Conservation (phyloP, 1,140 invertebrate species). For the Mactra quadrangularis region DNA sequence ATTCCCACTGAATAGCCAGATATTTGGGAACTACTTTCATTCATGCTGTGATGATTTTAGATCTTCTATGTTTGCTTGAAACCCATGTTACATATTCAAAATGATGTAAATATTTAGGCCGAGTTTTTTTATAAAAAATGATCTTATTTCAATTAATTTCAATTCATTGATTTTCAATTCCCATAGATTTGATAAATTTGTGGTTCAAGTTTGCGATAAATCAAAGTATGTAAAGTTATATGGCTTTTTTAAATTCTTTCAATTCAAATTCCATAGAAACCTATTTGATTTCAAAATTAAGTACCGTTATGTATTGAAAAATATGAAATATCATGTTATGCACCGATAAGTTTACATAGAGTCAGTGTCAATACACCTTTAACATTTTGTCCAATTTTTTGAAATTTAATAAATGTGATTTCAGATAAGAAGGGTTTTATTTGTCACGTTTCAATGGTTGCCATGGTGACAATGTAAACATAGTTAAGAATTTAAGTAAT, state of each 20-base stretch:
- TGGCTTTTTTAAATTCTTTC: constrained; percentile 15
- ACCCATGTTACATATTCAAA: no score
- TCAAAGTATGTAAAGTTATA: neutral
- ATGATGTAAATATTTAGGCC: no score
- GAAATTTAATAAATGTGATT: constrained; percentile 30
- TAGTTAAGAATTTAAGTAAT: constrained; percentile 39
- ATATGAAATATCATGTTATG: no score
- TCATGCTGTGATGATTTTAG: no score
- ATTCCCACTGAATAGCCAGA: no score
- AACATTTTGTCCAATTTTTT: constrained; percentile 9
- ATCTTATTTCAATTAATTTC: no score
- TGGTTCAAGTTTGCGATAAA: constrained; percentile 7
- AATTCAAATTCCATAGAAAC: constrained; percentile 14
- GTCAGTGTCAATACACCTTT: neutral
- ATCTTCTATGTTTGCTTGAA: no score
- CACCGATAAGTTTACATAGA: no score
- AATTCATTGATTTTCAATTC: neutral
- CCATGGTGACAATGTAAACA: constrained; percentile 28
- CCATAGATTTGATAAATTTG: neutral
- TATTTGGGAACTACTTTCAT: no score
- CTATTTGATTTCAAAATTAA: neutral
- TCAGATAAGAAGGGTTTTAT: constrained; percentile 5
- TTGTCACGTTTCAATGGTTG: constrained; percentile 11
- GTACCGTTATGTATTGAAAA: no score
- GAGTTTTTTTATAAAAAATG: no score